Conservation (phyloP, 2,113 vertebrate genomes). For the Bos indicus region DNA sequence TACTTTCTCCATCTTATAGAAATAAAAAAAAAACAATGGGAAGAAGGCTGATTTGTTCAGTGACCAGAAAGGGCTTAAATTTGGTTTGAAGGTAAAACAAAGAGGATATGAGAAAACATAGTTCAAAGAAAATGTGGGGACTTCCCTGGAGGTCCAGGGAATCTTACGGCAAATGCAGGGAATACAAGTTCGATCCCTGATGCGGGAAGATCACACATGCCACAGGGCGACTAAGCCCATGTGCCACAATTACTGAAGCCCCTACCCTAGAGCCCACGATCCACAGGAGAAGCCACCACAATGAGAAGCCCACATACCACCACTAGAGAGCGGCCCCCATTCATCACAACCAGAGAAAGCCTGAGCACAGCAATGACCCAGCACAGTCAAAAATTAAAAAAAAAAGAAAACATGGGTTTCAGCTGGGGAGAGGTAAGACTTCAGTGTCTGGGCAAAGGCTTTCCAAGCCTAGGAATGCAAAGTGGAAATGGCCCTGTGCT, state of each 20-base stretch:
- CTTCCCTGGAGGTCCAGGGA: not conserved
- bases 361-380: not conserved
- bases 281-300: not conserved
- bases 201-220: not conserved
- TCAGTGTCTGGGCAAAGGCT: not conserved
- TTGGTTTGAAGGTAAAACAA: not conserved
- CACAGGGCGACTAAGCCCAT: not conserved
- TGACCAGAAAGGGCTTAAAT: not conserved
- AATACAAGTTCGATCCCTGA: not conserved
- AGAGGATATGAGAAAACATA: not conserved
- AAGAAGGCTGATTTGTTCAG: not conserved
- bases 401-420: not conserved
- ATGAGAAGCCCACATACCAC: not conserved
- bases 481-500: not conserved
- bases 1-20: not conserved
- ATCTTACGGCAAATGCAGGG: not conserved
- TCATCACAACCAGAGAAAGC: not conserved
- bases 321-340: not conserved
- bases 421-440: not conserved
- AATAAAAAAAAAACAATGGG: not conserved
- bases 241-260: no score
- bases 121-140: not conserved
- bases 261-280: not conserved
- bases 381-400: not conserved
- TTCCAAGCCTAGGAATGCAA: not conserved